Evolutionary conservation across 92 coral and sea anemone genomes (phyloP).

Genomic region (Diadumene lineata): DNA sequence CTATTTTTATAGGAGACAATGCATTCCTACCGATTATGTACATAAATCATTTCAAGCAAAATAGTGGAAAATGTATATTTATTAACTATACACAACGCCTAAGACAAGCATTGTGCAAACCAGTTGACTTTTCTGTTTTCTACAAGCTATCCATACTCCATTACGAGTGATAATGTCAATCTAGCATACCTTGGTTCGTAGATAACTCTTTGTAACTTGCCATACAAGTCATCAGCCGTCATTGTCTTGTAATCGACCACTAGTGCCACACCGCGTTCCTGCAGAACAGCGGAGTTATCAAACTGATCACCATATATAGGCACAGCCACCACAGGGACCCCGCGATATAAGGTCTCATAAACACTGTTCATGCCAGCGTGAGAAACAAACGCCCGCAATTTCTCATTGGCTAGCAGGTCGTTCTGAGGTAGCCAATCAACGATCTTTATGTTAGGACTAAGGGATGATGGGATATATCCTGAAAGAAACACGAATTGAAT

Average conservation of each 20-base stretch:
- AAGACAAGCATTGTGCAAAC: no score
- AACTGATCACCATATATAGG: constrained; percentile 54
- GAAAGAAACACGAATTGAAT: neutral
- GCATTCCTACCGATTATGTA: no score
- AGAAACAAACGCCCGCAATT: constrained; percentile 38
- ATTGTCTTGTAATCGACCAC: constrained; percentile 19
- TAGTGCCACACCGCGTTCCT: constrained; percentile 26
- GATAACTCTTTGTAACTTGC: constrained; percentile 32
- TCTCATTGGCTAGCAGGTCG: constrained; percentile 50
- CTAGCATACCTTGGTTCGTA: constrained; percentile 41
- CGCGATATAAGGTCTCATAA: constrained; percentile 53
- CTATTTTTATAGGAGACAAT: no score
- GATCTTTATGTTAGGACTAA: constrained; percentile 51
- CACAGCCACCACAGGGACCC: constrained; percentile 49
- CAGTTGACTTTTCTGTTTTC: neutral
- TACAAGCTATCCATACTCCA: neutral
- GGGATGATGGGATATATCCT: constrained; percentile 49
- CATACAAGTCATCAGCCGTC: constrained; percentile 43
- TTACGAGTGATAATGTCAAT: no score
- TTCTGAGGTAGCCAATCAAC: constrained; percentile 56
- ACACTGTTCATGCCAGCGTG: constrained; percentile 58
- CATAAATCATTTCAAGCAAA: no score
- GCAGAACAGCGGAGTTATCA: constrained; percentile 33
- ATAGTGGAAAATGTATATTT: no score
- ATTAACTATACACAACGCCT: no score